Evolutionary conservation across 2,113 vertebrate genomes (phyloP), one percentile per base, ranked within the genome.

Genomic region (Sceloporus tristichus): DNA sequence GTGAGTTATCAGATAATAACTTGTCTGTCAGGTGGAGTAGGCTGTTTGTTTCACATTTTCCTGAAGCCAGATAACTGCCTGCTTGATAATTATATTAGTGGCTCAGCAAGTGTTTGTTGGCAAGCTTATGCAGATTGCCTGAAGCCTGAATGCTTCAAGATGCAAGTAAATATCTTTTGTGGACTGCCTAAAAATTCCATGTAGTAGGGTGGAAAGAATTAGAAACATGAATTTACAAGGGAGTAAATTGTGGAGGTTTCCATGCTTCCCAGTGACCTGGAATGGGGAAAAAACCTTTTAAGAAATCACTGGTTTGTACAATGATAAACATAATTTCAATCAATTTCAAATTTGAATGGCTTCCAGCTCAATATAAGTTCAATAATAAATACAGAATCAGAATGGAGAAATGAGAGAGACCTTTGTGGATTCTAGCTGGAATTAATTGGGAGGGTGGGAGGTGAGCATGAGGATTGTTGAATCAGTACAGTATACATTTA

Each of bases 1-100:
- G 99, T 99, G 91, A 97, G 98, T 97, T 0, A 29, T 40, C 65
- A 16, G 16, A 25, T 71, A 56, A 84, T 59, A 13, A 59, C 6
- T 23, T 59, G n/a, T 14, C 27, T 74, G 23, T n/a, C 27, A 19
- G 40, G 16, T 71, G 40, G 4, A n/a, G 27, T 16, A 27, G 3
- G 59, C 38, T 65, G 34, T 4, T 34, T 73, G 34, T 4, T 34
- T 73, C 65, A 70, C 38, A 18, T 10, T 68, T 40, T 3, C 65
- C 18, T n/a, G 27, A 27, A 11, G 6, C 6, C 23, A 53, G 25
- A 23, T 40, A 75, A 6, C 19, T 13, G 6, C 40, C 27, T 85
- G 25, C 27, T 9, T 18, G 19, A 11, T 23, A n/a, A 71, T 16
- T 42, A 68, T 68, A 10, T 56, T 29, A 71, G 29, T 18, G 42